Evolutionary conservation across 2,113 vertebrate genomes (phyloP).

Genomic region (Salvator merianae): DNA sequence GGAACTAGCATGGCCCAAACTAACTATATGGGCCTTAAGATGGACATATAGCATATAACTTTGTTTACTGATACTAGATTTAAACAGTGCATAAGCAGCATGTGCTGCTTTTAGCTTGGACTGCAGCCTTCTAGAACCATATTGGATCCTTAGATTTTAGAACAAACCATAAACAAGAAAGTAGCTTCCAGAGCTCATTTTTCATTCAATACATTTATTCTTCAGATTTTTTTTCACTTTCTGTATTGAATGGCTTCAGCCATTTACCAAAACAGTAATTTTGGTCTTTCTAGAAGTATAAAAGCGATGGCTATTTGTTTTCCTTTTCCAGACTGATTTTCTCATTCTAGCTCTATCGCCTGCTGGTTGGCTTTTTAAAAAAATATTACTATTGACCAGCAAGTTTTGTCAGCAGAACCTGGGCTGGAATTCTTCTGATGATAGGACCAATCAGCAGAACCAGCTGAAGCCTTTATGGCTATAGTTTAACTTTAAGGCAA

Average conservation of each 20-base stretch:
- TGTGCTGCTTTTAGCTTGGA: not conserved
- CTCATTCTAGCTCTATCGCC: conserved; percentile 13
- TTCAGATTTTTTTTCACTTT: not conserved
- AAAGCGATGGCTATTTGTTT: conserved; percentile 23
- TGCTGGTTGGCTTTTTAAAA: conserved; percentile 3
- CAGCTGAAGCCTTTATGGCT: conserved; percentile 43
- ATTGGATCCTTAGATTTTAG: not conserved
- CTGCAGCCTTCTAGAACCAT: not conserved
- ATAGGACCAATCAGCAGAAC: conserved; percentile 22
- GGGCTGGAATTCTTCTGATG: conserved; percentile 20
- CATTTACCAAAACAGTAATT: conserved; percentile 25
- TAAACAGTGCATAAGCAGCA: not conserved
- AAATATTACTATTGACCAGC: conserved; percentile 24
- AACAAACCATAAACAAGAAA: conserved; percentile 22
- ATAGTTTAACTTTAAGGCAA: conserved; percentile 59
- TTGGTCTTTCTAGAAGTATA: conserved; percentile 18
- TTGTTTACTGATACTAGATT: not conserved
- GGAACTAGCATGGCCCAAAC: not conserved
- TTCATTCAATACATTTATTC: conserved; percentile 31
- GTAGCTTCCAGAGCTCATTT: conserved; percentile 26
- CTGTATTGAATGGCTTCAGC: conserved; percentile 28
- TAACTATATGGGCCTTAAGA: not conserved
- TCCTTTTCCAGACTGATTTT: conserved; percentile 12
- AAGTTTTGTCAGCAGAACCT: conserved; percentile 35
- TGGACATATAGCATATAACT: not conserved